phyloP scores from a whole-genome alignment of 1,140 invertebrate genomes.

The Harlomillsia oculata region DNA sequence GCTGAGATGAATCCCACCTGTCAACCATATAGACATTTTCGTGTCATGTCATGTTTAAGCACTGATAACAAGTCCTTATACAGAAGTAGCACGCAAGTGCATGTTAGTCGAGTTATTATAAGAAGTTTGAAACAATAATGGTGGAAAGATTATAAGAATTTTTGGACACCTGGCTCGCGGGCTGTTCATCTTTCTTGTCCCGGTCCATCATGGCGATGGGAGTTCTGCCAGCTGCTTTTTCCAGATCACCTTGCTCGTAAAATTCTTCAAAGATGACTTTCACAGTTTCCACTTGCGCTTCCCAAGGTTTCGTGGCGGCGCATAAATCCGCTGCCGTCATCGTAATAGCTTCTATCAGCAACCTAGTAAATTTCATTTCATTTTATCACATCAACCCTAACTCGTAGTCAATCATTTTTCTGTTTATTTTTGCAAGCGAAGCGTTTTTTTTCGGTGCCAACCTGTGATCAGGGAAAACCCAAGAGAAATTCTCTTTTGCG shows the following conservation, averaged over 20 bases:
- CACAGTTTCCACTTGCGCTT: constrained; percentile 69
- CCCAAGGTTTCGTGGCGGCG: constrained; percentile 70
- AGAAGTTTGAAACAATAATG: background rate
- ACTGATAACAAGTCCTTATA: background rate
- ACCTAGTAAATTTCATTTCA: constrained; percentile 38
- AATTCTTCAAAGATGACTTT: constrained; percentile 78
- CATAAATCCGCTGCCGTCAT: constrained; percentile 78
- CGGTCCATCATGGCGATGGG: constrained; percentile 63
- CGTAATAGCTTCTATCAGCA: constrained; percentile 57
- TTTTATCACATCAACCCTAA: too few relatives aligned
- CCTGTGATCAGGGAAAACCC: constrained; percentile 54
- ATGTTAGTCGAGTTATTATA: background rate
- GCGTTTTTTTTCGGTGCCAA: constrained; percentile 36
- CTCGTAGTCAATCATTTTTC: too few relatives aligned
- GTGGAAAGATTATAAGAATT: background rate
- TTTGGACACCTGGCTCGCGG: constrained; percentile 52
- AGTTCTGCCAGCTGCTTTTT: constrained; percentile 27
- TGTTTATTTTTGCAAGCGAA: background rate
- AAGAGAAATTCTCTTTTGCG: constrained; percentile 49
- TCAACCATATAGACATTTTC: background rate
- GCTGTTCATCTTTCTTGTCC: constrained; percentile 57
- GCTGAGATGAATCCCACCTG: constrained; percentile 67
- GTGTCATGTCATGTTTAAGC: too few relatives aligned
- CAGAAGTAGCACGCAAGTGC: background rate
- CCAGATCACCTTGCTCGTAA: constrained; percentile 55